Percentiles rank a stretch among this genome's conserved stretches.
These are phyloP conservation scores for Tenodera sinensis DNA, from an alignment of 2,888 invertebrate genomes.

Conservation along the genomic window DNA sequence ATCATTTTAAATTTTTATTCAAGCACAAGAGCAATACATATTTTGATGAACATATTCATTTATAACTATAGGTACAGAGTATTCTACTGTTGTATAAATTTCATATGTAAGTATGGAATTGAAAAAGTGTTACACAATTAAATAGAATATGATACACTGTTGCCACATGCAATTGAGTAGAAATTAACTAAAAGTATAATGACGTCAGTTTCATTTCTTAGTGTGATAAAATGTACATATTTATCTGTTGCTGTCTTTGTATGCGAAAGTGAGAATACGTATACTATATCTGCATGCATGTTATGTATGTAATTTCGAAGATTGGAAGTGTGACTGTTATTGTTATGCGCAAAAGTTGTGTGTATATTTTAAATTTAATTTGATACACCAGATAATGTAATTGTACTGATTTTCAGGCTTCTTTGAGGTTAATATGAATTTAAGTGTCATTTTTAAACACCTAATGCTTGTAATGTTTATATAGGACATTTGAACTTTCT, in stretches of 20 bases:
- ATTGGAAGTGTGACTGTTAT: conserved; percentile 6
- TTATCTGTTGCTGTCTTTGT: conserved; percentile 11
- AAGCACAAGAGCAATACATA: too few relatives aligned
- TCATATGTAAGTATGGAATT: too few relatives aligned
- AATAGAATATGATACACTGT: neutral
- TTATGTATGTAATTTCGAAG: neutral
- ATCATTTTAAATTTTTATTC: too few relatives aligned
- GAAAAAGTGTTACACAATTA: too few relatives aligned
- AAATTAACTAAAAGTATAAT: neutral
- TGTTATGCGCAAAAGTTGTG: neutral
- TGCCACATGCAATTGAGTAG: neutral
- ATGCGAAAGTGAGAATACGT: neutral
- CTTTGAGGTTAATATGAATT: neutral
- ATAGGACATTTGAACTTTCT: neutral
- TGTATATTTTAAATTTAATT: neutral
- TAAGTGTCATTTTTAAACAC: neutral
- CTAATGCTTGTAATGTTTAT: neutral
- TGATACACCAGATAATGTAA: neutral
- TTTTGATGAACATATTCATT: too few relatives aligned
- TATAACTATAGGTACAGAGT: too few relatives aligned
- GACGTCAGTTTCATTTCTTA: neutral
- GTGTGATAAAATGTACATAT: conserved; percentile 12
- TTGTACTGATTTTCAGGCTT: neutral
- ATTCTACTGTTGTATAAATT: too few relatives aligned
- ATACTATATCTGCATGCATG: neutral